Evolutionary conservation across 2,113 vertebrate species (phyloP), one percentile per base, ranked within the genome.

Genomic region (Budorcas taxicolor): DNA sequence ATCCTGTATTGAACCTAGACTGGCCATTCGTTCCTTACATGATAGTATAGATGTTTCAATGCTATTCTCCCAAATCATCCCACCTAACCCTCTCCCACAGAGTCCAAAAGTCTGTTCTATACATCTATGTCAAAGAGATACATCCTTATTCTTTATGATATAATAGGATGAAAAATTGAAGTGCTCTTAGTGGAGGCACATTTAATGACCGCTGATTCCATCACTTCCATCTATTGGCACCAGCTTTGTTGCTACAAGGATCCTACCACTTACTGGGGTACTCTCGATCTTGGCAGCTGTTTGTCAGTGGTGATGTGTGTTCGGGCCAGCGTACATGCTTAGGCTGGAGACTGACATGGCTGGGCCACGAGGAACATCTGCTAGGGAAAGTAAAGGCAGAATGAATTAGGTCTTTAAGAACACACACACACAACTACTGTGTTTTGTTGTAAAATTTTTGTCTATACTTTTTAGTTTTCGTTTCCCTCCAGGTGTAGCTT

Each of bases 371-470:
- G 57, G 43, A 40, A 6, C 5, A 10, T 47, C 29, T 90, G 29
- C 10, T 8, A 19, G 25, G 36, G 45, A 74, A 92, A n/a, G 25
- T 25, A 88, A 76, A 2, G 45, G 19, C 60, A 36, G 19, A 25
- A 52, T 85, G 33, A 80, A 84, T n/a, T 67, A 53, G 8, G 1
- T 47, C 33, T 80, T 53, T 64, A 36, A n/a, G 86, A 57, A 81
- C 29, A 81, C n/a, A 83, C 47, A 53, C 14, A 74, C 16, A 87
- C 7, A 27, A 60, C 23, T 86, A 82, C 21, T 87, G 3, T 57
- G 21, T 64, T 96, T 92, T 92, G 81, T 47, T 96, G 76, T 82
- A 60, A 82, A 93, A 43, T 76, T 90, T 97, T 88, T 85, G 27
- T 91, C 52, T 94, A 33, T 58, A 55, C 15, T 67, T 80, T 92